These are phyloP conservation scores for Nomada ruficornis DNA, from an alignment of 2,888 invertebrate species.

Conservation along the genomic window DNA sequence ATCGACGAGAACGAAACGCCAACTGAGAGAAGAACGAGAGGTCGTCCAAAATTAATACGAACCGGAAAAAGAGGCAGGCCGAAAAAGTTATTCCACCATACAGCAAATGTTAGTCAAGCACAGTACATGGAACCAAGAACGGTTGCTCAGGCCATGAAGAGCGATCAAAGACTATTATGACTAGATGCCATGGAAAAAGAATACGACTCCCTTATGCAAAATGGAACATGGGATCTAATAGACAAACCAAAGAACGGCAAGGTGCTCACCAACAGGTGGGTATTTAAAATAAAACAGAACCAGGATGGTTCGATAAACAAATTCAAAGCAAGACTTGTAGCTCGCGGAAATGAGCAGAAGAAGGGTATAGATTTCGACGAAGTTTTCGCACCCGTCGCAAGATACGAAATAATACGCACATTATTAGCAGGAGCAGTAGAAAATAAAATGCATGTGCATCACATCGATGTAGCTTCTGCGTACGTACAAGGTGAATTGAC, in stretches of 20 bases:
- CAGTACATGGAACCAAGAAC: no score
- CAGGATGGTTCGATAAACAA: conserved; percentile 54
- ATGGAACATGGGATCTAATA: conserved; percentile 1
- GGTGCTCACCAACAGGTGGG: conserved; percentile 57
- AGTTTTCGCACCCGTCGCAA: conserved; percentile 6
- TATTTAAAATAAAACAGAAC: conserved; percentile 58
- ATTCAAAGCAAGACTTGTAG: conserved; percentile 67
- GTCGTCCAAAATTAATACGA: no score
- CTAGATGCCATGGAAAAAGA: no score
- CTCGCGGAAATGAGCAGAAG: conserved; percentile 57
- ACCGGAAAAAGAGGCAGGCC: no score
- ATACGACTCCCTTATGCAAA: background rate
- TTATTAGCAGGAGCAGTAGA: conserved; percentile 60
- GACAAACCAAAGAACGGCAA: conserved; percentile 41
- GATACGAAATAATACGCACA: conserved; percentile 64
- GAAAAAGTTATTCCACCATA: no score
- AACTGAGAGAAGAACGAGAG: no score
- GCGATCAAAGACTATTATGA: no score
- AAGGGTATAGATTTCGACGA: conserved; percentile 62
- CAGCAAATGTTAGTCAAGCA: no score
- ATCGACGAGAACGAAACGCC: no score
- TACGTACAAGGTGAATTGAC: conserved; percentile 31
- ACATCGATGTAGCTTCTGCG: conserved; percentile 64
- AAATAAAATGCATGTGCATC: no score
- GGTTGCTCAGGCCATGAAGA: no score